Base-by-base conservation (phyloP, 2,113 vertebrate species). In the Rhizomys pruinosus region DNA sequence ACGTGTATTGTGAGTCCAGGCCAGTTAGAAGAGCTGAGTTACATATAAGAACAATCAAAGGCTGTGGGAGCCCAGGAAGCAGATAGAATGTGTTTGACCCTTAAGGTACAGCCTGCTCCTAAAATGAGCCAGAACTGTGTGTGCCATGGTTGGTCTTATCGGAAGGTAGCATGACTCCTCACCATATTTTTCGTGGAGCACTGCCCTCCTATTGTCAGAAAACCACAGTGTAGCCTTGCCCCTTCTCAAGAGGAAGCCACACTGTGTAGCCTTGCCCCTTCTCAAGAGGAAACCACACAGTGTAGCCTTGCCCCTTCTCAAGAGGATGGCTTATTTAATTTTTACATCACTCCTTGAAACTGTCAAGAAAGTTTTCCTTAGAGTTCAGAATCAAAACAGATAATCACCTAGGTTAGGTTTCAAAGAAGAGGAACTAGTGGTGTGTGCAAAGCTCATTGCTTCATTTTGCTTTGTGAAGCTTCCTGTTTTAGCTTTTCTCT, bases 401-500 rank as follows among this genome's bases (percentile, higher is more conserved):
- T 59, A 13, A 84, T 71, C 52, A 37, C 69, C 25, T 86, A 10
- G 25, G n/a, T 73, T 95, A 76, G 44, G 20, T n/a, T 88, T 68
- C 72, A 64, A 74, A 64, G 34, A 96, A 91, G 69, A 82, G 95
- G 95, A 97, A 96, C 92, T 42, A 25, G 39, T 76, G 20, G 57
- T 55, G 4, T 72, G 8, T 73, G 88, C 66, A 61, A 69, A 32
- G 61, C 20, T 47, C 29, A 72, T 93, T 96, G 96, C 95, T 89
- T 82, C 84, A 94, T 71, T 84, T 61, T 74, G 66, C 88, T 93
- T 16, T 86, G 69, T 32, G 78, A 92, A 93, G 92, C 92, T 95
- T 97, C 94, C 96, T 85, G 47, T 71, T 96, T 95, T 27, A 66
- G 55, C 59, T 92, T 87, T 89, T 12, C 63, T 82, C 94, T 87